Base-by-base conservation (phyloP, 1,140 invertebrate species). In the Drosophila gunungcola region DNA sequence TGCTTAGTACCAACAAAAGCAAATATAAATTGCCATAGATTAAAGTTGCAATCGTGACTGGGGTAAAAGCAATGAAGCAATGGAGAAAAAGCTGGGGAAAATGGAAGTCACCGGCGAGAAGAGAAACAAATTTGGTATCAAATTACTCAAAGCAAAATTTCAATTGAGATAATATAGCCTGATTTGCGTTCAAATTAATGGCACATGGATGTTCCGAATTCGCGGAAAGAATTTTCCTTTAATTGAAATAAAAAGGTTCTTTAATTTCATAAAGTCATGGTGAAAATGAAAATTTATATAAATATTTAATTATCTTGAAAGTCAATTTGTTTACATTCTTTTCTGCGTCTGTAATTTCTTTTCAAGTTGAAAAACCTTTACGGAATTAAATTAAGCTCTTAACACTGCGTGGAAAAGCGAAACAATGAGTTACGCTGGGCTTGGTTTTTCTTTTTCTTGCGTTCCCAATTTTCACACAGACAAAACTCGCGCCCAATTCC, bases 401-500 rank as follows among this genome's bases (percentile, higher is more conserved):
- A 53, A 39, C 78, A 70, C 46, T 60, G 63, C 60, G 60, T 54
- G 55, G 43, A 81, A 72, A 81, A 58, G 10, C 78, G 64, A 78
- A 86, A 85, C 78, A 85, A 81, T 82, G 78, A 54, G 78, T 74
- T 83, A 72, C 64, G 73, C 62, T 80, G 67, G 36, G 64, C 68
- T 56, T 39, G 27, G 39, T 34, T 57, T 65, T 45, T 73, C 12
- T 60, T 67, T 73, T 58, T 36, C 54, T 21, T 21, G 16, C 1
- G 0, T 75, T 55, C 16, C 27, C 27, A 11, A 29, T 74, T 73
- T 63, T 54, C 53, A 38, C 70, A 52, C 72, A 49, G 45, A 49
- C 38, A 38, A 52, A 29, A 55, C 72, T 60, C 52, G 46, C 11
- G 52, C 45, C 70, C 72, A 57, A 65, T 74, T 75, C 70, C 72